Base-by-base conservation (phyloP, 2,797 vertebrate genomes). In the Myotis pilosus region DNA sequence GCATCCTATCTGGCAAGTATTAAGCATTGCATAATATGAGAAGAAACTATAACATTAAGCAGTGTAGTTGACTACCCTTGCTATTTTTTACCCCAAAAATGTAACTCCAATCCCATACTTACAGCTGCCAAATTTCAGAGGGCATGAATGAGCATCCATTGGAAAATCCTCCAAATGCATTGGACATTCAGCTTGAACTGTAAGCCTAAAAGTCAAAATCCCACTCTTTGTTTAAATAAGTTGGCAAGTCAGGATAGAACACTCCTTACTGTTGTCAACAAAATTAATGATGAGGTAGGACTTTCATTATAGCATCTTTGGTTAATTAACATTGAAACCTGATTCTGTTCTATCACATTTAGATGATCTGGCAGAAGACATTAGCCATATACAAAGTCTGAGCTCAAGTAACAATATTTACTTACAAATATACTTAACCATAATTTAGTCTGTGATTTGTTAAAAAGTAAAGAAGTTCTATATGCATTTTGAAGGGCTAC, bases 121-220 rank as follows among this genome's bases (percentile, higher is more conserved):
- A 99, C 99, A 99, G 99, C 99, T 99, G 98, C 99, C 99, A 98
- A 99, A 99, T 98, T 99, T 99, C 97, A 99, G 98, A 81, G 99
- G 99, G 98, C 99, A 99, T 19, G 99, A 99, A 97, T 99, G 99
- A 92, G 99, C 99, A 98, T 99, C 99, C 99, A 99, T 99, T 94
- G 99, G 99, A 98, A 99, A 99, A 98, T 99, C 99, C 98, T 99
- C 99, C 97, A 99, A 99, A 98, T 99, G 99, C 99, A 99, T 99
- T 68, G 99, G 99, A 97, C 99, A 99, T 98, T 99, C 99, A 69
- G 99, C 99, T 98, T 99, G 99, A 95, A 99, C 99, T 90, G 99
- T 99, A 98, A 99, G 99, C 98, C 99, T 99, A 98, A 95, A 97
- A 98, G 87, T 92, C 62, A 98, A 98, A 98, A 98, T 85, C 94